Evolutionary conservation across 2,888 invertebrate genomes (phyloP), one percentile per base, ranked within the genome.

Genomic region (Drosophila ezoana): DNA sequence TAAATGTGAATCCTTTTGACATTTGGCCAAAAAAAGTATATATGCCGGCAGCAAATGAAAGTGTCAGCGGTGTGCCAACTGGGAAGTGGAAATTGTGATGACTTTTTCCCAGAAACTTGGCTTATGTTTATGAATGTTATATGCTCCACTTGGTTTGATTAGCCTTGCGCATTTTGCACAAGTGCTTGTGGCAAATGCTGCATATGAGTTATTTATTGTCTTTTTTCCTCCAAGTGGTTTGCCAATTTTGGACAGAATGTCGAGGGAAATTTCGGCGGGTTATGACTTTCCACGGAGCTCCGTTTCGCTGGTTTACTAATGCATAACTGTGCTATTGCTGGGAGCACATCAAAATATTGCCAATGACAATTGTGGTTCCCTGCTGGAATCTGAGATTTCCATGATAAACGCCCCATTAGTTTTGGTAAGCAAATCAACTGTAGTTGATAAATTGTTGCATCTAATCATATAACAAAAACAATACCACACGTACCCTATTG

Each of bases 191-290:
- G 61, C 68, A 54, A 45, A 79, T 43, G 61, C 76, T 81, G 85
- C 81, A 73, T 74, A 78, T 81, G 79, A 87, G 81, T 64, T 76
- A 87, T 84, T 78, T 82, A 76, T 78, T 61, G 41, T 63, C 18
- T 28, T 28, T 28, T 6, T 43, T 16, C 1, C 5, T 49, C 8
- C 8, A 41, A 59, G 40, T 28, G 18, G 33, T 16, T 9, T 35
- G 41, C 10, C 4, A 8, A 40, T n/a, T n/a, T 32, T 57, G 16
- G 43, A 43, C 23, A 43, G 28, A 14, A 18, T 3, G 33, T 20
- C 16, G 4, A n/a, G 11, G 8, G 14, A 14, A 60, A 35, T n/a
- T 35, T 28, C 13, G 18, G 28, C 57, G 35, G 13, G n/a, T 58
- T 20, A 16, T n/a, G 6, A 9, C 10, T 1, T 32, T 37, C 18